Evolutionary conservation across 2,797 vertebrate genomes (phyloP).

Genomic region (Prionace glauca): DNA sequence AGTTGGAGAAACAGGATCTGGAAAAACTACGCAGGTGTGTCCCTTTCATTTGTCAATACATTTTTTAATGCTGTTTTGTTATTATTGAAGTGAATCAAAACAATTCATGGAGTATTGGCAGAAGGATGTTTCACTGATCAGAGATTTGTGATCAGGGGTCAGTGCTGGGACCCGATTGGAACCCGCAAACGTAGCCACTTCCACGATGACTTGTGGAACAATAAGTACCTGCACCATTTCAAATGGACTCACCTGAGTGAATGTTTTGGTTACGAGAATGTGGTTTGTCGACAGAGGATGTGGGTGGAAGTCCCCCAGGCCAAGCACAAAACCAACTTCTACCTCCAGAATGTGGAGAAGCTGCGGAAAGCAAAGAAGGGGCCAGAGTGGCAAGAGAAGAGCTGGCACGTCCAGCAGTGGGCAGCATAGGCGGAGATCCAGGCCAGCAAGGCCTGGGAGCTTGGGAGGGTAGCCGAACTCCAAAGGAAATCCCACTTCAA

Average conservation of each 20-base stretch:
- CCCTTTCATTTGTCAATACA: neutral
- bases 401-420: conserved; percentile 74
- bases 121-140: too few relatives aligned
- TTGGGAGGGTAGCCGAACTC: conserved; percentile 52
- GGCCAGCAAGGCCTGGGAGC: conserved; percentile 51
- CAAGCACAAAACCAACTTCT: conserved; percentile 80
- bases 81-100: neutral
- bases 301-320: conserved; percentile 77
- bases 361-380: conserved; percentile 47
- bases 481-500: conserved; percentile 63
- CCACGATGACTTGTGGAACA: too few relatives aligned
- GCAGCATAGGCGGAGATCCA: conserved; percentile 77
- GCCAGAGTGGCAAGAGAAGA: conserved; percentile 53
- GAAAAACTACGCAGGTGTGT: conserved; percentile 87
- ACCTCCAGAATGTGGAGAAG: conserved; percentile 68
- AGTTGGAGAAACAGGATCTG: conserved; percentile 89
- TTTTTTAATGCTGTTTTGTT: neutral
- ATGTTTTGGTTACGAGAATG: conserved; percentile 74
- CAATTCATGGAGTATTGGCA: neutral
- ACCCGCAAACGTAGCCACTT: too few relatives aligned
- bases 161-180: too few relatives aligned
- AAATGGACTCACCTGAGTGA: conserved; percentile 83
- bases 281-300: conserved; percentile 72
- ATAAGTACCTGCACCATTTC: conserved; percentile 80
- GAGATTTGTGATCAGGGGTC: too few relatives aligned